phyloP scores from a whole-genome alignment of 2,797 vertebrate species.

The Stomatorhinus walkeri region DNA sequence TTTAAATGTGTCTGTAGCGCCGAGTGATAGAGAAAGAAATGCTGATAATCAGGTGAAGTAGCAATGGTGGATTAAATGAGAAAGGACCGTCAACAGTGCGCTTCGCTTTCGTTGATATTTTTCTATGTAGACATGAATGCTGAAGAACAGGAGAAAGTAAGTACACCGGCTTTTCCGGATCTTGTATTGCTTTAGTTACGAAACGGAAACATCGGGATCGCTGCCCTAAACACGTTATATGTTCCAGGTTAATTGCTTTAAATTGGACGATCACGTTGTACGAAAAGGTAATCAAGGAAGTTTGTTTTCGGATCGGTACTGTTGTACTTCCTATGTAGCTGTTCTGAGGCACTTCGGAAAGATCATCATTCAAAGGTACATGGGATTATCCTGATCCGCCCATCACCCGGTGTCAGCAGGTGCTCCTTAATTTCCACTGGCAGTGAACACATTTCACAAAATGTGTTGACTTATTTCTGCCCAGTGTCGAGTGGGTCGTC shows the following conservation, averaged over 20 bases:
- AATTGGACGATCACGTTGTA: neutral
- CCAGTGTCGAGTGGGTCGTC: neutral
- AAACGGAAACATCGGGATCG: neutral
- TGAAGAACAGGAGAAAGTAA: neutral
- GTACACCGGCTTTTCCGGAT: conserved; percentile 9
- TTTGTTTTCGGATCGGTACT: neutral
- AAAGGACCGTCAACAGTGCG: neutral
- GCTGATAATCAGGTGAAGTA: neutral
- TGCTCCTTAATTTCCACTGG: neutral
- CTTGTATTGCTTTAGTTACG: neutral
- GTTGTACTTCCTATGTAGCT: neutral
- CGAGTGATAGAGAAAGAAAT: neutral
- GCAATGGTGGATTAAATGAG: neutral
- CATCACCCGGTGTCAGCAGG: conserved; percentile 4
- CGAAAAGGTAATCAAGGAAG: neutral
- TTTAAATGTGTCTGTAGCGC: neutral
- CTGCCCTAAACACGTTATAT: neutral
- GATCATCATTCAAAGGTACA: neutral
- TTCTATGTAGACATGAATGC: neutral
- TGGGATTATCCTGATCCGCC: neutral
- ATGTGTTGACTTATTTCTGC: neutral
- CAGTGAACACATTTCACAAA: neutral
- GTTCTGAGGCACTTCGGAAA: neutral
- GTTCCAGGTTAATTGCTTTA: neutral
- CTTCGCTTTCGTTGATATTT: neutral